Evolutionary conservation across 2,797 vertebrate genomes (phyloP).

Genomic region (Catamblyrhynchus diadema): DNA sequence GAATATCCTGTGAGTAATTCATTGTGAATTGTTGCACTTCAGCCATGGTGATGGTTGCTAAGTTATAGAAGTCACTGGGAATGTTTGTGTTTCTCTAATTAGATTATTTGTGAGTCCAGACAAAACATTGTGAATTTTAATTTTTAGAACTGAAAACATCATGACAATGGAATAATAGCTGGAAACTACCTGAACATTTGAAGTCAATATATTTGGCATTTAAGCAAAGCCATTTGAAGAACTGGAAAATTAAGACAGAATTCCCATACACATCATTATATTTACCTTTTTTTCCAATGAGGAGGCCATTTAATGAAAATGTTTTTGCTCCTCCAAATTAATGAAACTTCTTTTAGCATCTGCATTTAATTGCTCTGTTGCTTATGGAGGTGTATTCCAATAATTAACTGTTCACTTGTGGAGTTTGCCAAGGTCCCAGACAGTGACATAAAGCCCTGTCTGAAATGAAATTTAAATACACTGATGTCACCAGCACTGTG

Average conservation of each 20-base stretch:
- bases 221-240: not conserved
- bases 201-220: not conserved
- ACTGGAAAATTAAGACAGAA: not conserved
- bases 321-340: not conserved
- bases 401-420: not conserved
- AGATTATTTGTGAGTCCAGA: constrained; percentile 16
- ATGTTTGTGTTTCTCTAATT: constrained; percentile 15
- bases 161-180: not conserved
- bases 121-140: not conserved
- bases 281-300: not conserved
- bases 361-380: not conserved
- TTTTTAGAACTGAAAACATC: not conserved
- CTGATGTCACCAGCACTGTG: not conserved
- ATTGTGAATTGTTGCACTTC: not conserved
- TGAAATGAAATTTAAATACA: not conserved
- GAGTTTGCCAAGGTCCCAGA: not conserved
- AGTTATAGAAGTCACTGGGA: not conserved
- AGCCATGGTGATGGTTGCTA: not conserved
- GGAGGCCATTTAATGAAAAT: not conserved
- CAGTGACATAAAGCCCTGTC: not conserved
- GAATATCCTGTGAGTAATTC: not conserved
- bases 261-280: not conserved
- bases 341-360: not conserved
- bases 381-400: not conserved
- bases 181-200: not conserved